phyloP scores from a whole-genome alignment of 2,797 vertebrate species.

The Enteromius unitaeniatus region DNA sequence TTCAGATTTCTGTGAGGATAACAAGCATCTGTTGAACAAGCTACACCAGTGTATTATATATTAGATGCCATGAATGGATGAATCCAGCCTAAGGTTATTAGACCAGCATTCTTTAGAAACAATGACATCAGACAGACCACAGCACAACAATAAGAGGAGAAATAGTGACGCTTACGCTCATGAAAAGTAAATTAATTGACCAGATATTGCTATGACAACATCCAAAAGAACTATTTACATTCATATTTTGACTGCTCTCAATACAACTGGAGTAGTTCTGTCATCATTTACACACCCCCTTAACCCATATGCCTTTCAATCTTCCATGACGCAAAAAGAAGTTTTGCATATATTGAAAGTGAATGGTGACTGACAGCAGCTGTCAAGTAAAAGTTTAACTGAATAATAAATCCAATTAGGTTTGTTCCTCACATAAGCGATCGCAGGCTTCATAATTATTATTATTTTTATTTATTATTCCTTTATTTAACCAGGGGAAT shows the following conservation, averaged over 20 bases:
- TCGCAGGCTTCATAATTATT: neutral
- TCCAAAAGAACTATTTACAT: neutral
- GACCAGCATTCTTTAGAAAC: slow-evolving; percentile 1
- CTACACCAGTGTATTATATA: neutral
- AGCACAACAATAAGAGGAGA: slow-evolving; percentile 31
- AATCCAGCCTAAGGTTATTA: slow-evolving; percentile 11
- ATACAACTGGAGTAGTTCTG: neutral
- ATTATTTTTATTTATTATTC: too few species aligned
- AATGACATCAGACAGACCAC: slow-evolving; percentile 36
- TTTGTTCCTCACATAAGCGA: neutral
- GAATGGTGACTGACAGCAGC: neutral
- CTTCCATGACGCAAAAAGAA: neutral
- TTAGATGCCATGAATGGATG: slow-evolving; percentile 4
- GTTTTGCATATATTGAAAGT: neutral
- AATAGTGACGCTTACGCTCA: neutral
- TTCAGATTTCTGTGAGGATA: neutral
- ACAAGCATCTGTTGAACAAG: neutral
- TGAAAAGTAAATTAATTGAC: neutral
- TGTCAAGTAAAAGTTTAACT: neutral
- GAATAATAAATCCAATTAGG: neutral
- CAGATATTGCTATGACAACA: neutral
- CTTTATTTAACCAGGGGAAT: too few species aligned
- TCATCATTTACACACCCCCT: neutral
- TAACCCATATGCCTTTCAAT: neutral
- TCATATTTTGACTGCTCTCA: neutral